A percentile compares a stretch with the other conserved stretches of the same genome.
Evolutionary conservation across 1,140 invertebrate species (phyloP).

Genomic region (Drosophila neocordata): DNA sequence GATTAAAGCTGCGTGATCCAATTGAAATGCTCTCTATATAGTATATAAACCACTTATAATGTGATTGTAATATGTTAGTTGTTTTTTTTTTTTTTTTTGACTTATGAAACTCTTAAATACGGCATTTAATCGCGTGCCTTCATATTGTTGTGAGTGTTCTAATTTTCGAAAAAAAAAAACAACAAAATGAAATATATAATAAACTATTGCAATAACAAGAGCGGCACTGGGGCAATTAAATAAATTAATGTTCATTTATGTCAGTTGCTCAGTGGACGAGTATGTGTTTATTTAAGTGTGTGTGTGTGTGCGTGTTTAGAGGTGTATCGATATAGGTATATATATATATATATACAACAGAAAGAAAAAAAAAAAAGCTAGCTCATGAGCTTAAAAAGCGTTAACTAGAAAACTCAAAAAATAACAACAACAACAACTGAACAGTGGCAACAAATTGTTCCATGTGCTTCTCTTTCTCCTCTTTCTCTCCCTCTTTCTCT

Average conservation of each 20-base stretch:
- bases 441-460: conserved; percentile 19
- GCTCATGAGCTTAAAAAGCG: conserved; percentile 68
- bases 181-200: neutral
- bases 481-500: neutral
- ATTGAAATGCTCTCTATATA: neutral
- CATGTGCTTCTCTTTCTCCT: conserved; percentile 23
- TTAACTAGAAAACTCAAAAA: conserved; percentile 47
- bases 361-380: conserved; percentile 42
- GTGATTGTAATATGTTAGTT: conserved; percentile 1
- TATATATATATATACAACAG: neutral
- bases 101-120: neutral
- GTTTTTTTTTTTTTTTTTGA: neutral
- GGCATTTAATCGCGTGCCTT: conserved; percentile 6
- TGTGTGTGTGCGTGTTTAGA: conserved; percentile 43
- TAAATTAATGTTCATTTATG: conserved; percentile 76
- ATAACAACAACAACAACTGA: neutral
- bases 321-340: conserved; percentile 48
- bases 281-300: too few relatives aligned
- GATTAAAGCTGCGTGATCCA: neutral
- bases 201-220: conserved; percentile 41
- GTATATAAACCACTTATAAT: neutral
- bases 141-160: conserved; percentile 32
- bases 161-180: conserved; percentile 46
- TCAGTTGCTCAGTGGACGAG: conserved; percentile 19
- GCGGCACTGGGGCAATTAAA: conserved; percentile 65